Evolutionary conservation across 1,140 invertebrate species (phyloP).

Genomic region (Philaenus spumarius): DNA sequence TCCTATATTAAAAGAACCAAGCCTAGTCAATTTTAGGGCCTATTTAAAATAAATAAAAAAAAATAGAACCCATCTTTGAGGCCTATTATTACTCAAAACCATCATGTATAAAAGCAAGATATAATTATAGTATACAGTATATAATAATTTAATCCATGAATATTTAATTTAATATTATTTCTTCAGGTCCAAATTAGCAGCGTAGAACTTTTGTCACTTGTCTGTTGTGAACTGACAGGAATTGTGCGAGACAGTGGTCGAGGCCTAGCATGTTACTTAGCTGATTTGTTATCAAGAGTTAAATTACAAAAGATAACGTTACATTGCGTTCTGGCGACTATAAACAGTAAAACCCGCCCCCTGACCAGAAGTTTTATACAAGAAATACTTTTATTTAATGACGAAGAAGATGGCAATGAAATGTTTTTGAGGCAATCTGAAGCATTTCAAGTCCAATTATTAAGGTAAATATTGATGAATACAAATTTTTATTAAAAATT

Average conservation of each 20-base stretch:
- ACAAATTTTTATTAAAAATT: not conserved
- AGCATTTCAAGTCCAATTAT: constrained; percentile 67
- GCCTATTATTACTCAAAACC: too few relatives aligned
- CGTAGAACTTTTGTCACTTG: constrained; percentile 68
- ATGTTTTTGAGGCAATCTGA: constrained; percentile 55
- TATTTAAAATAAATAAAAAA: too few relatives aligned
- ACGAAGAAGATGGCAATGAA: constrained; percentile 49
- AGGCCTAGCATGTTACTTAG: constrained; percentile 75
- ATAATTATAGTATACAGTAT: too few relatives aligned
- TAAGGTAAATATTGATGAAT: constrained; percentile 49
- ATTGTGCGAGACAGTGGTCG: constrained; percentile 76
- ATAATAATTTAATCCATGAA: too few relatives aligned
- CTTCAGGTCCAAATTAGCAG: constrained; percentile 66
- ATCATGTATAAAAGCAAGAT: too few relatives aligned
- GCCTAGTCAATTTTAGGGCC: too few relatives aligned
- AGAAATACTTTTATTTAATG: constrained; percentile 75
- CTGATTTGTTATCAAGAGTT: constrained; percentile 70
- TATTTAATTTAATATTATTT: too few relatives aligned
- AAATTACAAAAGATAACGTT: constrained; percentile 86
- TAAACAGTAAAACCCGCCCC: constrained; percentile 34
- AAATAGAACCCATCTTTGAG: too few relatives aligned
- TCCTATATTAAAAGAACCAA: too few relatives aligned
- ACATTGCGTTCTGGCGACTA: constrained; percentile 70
- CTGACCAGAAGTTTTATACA: constrained; percentile 62
- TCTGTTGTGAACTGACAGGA: constrained; percentile 69